Evolutionary conservation across 2,113 vertebrate species (phyloP).

Genomic region (Vombatus ursinus): DNA sequence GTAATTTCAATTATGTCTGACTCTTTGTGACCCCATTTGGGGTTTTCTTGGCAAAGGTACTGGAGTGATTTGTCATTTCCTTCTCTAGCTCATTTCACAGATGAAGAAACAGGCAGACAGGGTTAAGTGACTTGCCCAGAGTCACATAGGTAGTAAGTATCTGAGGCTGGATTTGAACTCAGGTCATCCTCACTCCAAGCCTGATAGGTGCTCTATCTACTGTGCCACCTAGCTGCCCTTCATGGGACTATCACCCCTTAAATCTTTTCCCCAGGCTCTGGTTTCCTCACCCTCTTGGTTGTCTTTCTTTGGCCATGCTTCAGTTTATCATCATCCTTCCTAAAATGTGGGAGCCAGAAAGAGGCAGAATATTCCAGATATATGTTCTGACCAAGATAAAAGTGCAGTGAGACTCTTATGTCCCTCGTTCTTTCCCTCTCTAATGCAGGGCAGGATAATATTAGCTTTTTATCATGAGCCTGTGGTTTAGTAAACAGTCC

Average conservation of each 20-base stretch:
- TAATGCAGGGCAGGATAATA: neutral
- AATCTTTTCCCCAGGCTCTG: neutral
- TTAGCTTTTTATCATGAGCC: neutral
- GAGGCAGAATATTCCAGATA: neutral
- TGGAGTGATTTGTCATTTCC: neutral
- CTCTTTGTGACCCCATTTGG: neutral
- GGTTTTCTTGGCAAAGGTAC: neutral
- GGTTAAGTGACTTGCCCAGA: neutral
- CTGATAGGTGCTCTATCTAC: neutral
- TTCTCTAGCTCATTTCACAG: neutral
- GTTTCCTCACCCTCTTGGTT: neutral
- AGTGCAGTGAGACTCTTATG: neutral
- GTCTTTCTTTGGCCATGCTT: neutral
- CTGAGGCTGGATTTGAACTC: neutral
- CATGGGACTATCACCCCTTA: neutral
- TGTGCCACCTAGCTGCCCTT: neutral
- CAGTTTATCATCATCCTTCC: neutral
- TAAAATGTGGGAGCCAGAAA: neutral
- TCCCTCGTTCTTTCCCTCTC: neutral
- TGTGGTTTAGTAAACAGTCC: neutral
- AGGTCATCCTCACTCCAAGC: neutral
- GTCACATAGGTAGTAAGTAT: neutral
- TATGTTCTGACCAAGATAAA: neutral
- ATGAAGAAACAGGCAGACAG: neutral
- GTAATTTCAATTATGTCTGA: neutral